Conservation (phyloP, 2,888 invertebrate species). For the Fissipunctia ypsillon region DNA sequence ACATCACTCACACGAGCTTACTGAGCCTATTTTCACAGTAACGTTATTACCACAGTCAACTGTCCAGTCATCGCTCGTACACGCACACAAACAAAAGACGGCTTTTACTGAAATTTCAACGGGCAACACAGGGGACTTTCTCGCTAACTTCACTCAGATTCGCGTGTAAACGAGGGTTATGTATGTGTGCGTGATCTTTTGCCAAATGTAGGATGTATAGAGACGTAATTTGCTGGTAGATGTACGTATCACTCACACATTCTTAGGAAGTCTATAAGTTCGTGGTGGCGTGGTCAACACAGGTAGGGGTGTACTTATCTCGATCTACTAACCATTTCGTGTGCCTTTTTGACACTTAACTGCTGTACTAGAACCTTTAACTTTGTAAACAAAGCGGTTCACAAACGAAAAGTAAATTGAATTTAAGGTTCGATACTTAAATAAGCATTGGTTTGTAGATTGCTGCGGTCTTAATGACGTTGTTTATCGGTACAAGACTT, state of each 20-base stretch:
- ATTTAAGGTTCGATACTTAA: conserved; percentile 25
- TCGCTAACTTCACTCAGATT: background rate
- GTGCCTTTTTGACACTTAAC: conserved; percentile 86
- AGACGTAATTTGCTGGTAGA: background rate
- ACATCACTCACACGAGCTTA: conserved; percentile 11
- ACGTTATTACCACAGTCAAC: background rate
- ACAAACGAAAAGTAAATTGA: conserved; percentile 49
- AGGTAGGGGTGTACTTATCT: conserved; percentile 83
- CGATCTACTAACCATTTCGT: conserved; percentile 85
- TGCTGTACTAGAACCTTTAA: conserved; percentile 67
- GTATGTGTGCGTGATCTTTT: conserved; percentile 22
- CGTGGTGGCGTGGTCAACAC: conserved; percentile 68
- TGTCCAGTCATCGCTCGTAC: background rate
- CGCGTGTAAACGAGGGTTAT: background rate
- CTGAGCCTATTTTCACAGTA: background rate
- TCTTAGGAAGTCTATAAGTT: conserved; percentile 40
- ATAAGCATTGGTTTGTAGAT: conserved; percentile 7
- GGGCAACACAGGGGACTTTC: background rate
- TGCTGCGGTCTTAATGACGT: conserved; percentile 3
- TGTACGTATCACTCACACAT: conserved; percentile 57
- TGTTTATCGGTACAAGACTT: background rate
- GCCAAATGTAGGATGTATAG: background rate
- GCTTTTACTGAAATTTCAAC: background rate
- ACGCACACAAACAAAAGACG: conserved; percentile 35
- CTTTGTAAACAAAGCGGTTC: conserved; percentile 60